Evolutionary conservation across 2,888 invertebrate genomes (phyloP).

Genomic region (Epinotia demarniana): DNA sequence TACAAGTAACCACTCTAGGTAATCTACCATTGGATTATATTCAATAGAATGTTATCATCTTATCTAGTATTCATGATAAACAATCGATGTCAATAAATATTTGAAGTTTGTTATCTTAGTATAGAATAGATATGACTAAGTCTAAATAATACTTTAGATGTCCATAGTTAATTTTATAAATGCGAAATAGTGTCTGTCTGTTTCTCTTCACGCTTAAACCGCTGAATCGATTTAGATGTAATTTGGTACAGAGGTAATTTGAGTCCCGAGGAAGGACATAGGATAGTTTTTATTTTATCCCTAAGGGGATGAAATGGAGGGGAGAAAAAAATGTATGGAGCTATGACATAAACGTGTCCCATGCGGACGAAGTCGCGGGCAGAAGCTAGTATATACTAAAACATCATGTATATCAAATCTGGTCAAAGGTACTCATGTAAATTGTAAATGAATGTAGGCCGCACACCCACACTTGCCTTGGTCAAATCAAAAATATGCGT

Average conservation of each 20-base stretch:
- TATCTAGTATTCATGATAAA: slow-evolving; percentile 11
- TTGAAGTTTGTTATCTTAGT: slow-evolving; percentile 10
- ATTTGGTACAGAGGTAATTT: no score
- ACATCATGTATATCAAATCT: background rate
- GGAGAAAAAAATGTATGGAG: no score
- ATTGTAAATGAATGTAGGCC: slow-evolving; percentile 18
- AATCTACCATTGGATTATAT: slow-evolving; percentile 1
- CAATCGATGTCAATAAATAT: slow-evolving; percentile 22
- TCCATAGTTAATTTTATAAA: no score
- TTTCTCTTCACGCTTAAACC: no score
- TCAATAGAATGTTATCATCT: slow-evolving; percentile 2
- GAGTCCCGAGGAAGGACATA: no score
- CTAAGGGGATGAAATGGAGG: no score
- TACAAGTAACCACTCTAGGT: background rate
- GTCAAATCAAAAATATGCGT: background rate
- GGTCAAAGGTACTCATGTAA: background rate
- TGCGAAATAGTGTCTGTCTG: no score
- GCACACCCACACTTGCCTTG: slow-evolving; percentile 5
- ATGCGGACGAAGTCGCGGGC: no score
- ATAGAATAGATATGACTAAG: background rate
- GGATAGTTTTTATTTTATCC: no score
- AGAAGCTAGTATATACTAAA: background rate
- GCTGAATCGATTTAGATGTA: no score
- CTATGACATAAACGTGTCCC: no score
- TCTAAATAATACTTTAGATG: slow-evolving; percentile 2